Percentiles rank a stretch among this genome's conserved stretches.
Conservation (phyloP, 2,797 vertebrate species). For the Hyperoplus immaculatus region DNA sequence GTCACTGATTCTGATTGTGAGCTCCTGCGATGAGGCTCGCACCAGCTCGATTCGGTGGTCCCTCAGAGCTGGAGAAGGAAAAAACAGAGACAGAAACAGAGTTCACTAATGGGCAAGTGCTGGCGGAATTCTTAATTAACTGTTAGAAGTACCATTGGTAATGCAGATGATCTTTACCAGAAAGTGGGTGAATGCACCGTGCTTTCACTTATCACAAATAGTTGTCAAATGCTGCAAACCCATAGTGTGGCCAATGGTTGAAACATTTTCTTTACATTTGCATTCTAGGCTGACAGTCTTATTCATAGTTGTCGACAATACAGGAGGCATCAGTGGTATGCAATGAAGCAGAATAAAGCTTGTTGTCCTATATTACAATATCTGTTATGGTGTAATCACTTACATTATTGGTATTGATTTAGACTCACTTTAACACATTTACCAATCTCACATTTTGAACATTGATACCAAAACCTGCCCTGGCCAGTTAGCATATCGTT, state of each 20-base stretch:
- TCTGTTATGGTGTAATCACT: constrained; percentile 61
- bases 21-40: constrained; percentile 93
- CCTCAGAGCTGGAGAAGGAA: constrained; percentile 87
- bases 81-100: not conserved
- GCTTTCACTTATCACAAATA: constrained; percentile 40
- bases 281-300: constrained; percentile 45
- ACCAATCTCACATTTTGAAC: constrained; percentile 32
- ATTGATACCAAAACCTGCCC: constrained; percentile 17
- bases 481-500: not conserved
- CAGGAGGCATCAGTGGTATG: constrained; percentile 36
- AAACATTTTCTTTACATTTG: constrained; percentile 50
- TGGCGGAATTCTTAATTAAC: constrained; percentile 16
- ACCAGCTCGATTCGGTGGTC: constrained; percentile 98
- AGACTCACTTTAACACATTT: constrained; percentile 53
- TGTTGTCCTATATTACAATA: constrained; percentile 48
- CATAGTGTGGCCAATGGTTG: constrained; percentile 25
- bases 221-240: constrained; percentile 48
- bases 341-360: constrained; percentile 45
- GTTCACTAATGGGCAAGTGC: constrained; percentile 20
- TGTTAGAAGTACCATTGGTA: constrained; percentile 10
- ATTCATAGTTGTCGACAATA: constrained; percentile 48
- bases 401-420: constrained; percentile 63
- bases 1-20: constrained; percentile 97
- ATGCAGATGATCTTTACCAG: constrained; percentile 45
- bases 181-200: not conserved